Evolutionary conservation across 2,113 vertebrate species (phyloP).

Genomic region (Otis tarda): DNA sequence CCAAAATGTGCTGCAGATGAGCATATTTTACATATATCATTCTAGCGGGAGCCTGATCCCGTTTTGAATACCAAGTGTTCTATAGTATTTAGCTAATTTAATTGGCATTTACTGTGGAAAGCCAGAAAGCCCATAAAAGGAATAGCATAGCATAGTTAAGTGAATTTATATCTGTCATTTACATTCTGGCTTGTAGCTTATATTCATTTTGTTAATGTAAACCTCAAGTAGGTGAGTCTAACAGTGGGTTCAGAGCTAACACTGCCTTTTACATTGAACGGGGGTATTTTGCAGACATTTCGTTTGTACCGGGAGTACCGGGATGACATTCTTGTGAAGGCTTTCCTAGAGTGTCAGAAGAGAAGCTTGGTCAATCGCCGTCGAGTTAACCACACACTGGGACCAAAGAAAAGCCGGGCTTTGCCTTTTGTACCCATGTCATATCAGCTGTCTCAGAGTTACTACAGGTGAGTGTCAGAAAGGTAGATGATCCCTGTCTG

Average conservation of each 20-base stretch:
- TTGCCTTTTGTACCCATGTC: constrained; percentile 96
- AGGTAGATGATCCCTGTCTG: background rate
- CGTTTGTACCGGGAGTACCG: constrained; percentile 86
- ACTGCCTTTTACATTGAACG: rapidly evolving
- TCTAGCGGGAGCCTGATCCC: background rate
- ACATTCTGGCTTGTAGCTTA: background rate
- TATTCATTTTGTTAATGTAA: background rate
- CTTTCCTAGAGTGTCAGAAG: constrained; percentile 85
- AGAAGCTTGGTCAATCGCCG: constrained; percentile 91
- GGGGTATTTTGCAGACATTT: constrained; percentile 78
- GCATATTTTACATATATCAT: background rate
- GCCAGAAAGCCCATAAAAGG: background rate
- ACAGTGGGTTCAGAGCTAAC: background rate
- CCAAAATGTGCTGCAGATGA: background rate
- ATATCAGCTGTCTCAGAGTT: constrained; percentile 94
- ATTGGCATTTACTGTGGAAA: background rate
- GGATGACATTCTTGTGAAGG: constrained; percentile 84
- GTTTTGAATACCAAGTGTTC: background rate
- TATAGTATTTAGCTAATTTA: background rate
- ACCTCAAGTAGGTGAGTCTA: background rate
- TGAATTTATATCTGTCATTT: background rate
- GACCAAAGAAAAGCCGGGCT: constrained; percentile 88
- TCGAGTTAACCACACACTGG: constrained; percentile 77
- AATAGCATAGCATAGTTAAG: background rate
- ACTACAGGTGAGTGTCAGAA: constrained; percentile 80